Percentiles rank a stretch among this genome's conserved stretches.
Conservation (phyloP, 2,888 invertebrate species). For the Brachyopa scutellaris region DNA sequence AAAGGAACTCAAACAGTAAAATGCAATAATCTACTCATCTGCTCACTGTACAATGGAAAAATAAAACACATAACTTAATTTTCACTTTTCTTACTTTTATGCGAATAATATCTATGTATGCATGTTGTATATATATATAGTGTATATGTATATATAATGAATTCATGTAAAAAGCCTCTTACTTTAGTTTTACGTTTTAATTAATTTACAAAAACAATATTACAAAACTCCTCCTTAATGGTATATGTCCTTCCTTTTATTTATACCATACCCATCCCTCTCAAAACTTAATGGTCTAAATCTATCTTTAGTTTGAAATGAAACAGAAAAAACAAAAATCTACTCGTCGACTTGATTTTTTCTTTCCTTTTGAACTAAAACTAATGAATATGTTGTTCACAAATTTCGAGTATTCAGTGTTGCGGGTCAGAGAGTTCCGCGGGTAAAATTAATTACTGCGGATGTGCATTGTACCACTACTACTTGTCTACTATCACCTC, state of each 20-base stretch:
- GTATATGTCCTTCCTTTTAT: neutral
- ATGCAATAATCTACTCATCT: slow-evolving; percentile 44
- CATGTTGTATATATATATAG: slow-evolving; percentile 67
- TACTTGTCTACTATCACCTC: slow-evolving; percentile 66
- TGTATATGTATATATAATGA: slow-evolving; percentile 69
- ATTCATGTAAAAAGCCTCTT: slow-evolving; percentile 72
- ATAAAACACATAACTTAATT: slow-evolving; percentile 36
- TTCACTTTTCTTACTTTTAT: slow-evolving; percentile 42
- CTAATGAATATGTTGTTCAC: slow-evolving; percentile 72
- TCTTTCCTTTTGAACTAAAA: slow-evolving; percentile 45
- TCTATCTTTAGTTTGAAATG: slow-evolving; percentile 33
- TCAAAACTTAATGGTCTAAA: slow-evolving; percentile 36
- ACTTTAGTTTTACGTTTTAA: slow-evolving; percentile 49
- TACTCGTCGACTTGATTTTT: slow-evolving; percentile 23
- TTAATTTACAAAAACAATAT: slow-evolving; percentile 62
- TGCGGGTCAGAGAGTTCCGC: slow-evolving; percentile 49
- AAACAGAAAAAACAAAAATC: slow-evolving; percentile 29
- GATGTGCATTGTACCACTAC: slow-evolving; percentile 35
- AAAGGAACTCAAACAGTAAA: slow-evolving; percentile 68
- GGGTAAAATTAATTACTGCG: slow-evolving; percentile 21
- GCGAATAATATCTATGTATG: slow-evolving; percentile 69
- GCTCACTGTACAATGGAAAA: slow-evolving; percentile 47
- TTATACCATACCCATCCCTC: slow-evolving; percentile 21
- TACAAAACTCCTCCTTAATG: slow-evolving; percentile 26
- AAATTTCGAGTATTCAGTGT: slow-evolving; percentile 61